Evolutionary conservation across 2,113 vertebrate species (phyloP), one percentile per base, ranked within the genome.

Genomic region (Macroglossus sobrinus): DNA sequence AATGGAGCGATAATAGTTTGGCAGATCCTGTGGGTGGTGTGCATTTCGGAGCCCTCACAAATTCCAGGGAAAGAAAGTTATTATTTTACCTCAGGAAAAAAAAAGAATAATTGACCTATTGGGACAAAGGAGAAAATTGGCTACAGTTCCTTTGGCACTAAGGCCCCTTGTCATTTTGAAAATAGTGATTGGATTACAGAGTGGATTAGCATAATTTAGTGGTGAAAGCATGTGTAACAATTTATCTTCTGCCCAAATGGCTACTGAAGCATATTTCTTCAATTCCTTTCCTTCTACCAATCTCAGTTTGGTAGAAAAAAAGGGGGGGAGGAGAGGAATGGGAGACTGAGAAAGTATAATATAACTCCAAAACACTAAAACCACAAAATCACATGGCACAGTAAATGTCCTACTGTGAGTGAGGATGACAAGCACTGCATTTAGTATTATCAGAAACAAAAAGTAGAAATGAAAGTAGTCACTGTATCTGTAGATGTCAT

Each of bases 81-180:
- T 89, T 89, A 59, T 95, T 95, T 94, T 63, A 57, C 59, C 80
- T 74, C 82, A 84, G 84, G 94, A 74, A 47, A 86, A 78, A 47
- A 50, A 95, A 93, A 96, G 28, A 94, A 21, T 93, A 97, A 97
- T 82, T 93, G 69, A 96, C 50, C 89, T 97, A 93, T 68, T 92
- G 72, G 80, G 80, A 97, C 28, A 94, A 91, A 93, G 47, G 94
- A 96, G 45, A 96, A 96, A 96, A 68, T 63, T 95, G 89, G 64
- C n/a, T 96, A 95, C 64, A 22, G 78, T 93, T 97, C 59, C 71
- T 98, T 94, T 96, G 75, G 78, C 95, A 74, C 89, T 96, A 71
- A 33, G 16, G 93, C 94, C 22, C n/a, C 72, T 53, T 87, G 35
- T 95, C 96, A 97, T 96, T 91, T 96, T 88, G 78, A 95, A 97